Evolutionary conservation across 2,888 invertebrate species (phyloP).

Genomic region (Melinaea menophilus): DNA sequence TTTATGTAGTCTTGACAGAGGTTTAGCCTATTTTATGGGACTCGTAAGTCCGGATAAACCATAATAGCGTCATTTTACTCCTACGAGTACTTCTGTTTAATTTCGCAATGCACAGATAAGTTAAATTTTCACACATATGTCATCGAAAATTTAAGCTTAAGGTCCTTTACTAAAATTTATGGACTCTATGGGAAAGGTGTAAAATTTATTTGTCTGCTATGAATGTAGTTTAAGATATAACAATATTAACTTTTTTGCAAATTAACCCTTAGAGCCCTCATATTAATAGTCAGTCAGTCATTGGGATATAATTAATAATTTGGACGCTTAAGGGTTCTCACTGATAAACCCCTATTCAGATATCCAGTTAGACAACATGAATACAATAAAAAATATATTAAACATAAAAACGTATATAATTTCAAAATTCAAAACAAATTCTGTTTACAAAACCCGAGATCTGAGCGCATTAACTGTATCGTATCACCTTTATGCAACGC

Average conservation of each 20-base stretch:
- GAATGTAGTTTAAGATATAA: too few relatives aligned
- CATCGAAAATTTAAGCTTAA: not conserved
- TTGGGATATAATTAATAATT: too few relatives aligned
- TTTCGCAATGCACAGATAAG: conserved; percentile 1
- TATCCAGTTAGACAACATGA: too few relatives aligned
- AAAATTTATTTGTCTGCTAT: too few relatives aligned
- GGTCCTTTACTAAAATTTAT: not conserved
- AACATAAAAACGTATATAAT: conserved; percentile 9
- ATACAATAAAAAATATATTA: not conserved
- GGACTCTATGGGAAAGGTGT: not conserved
- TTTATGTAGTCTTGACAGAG: conserved; percentile 34
- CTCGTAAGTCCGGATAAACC: conserved; percentile 40
- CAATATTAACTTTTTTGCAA: too few relatives aligned
- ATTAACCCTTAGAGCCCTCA: too few relatives aligned
- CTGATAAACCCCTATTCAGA: too few relatives aligned
- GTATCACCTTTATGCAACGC: conserved; percentile 55
- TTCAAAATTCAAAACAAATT: conserved; percentile 11
- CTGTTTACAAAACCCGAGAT: conserved; percentile 30
- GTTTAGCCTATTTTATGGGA: conserved; percentile 39
- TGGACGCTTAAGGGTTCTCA: too few relatives aligned
- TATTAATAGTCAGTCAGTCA: too few relatives aligned
- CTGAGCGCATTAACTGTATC: conserved; percentile 32
- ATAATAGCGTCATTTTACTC: conserved; percentile 2
- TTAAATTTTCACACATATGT: not conserved
- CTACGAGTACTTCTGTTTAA: not conserved